Percentiles rank a stretch among this genome's conserved stretches.
Conservation (phyloP, 2,113 vertebrate species). For the Podiceps cristatus region DNA sequence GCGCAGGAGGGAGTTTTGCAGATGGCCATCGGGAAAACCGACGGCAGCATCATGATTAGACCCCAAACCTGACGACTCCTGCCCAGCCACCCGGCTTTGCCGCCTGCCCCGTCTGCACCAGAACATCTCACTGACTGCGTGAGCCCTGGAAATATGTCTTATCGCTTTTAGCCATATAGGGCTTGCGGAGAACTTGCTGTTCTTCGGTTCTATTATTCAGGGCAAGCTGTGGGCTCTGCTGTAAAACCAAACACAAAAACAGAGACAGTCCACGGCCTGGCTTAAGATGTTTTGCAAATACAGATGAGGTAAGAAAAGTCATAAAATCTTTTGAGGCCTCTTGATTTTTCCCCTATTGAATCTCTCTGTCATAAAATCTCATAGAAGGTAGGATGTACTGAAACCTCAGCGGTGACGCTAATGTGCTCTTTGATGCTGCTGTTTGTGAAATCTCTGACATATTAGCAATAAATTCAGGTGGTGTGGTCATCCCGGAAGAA, state of each 20-base stretch:
- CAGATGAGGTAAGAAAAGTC: neutral
- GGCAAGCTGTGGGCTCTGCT: neutral
- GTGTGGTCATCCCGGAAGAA: neutral
- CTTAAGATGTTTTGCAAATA: neutral
- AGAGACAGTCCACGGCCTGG: fast-evolving
- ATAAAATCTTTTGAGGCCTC: neutral
- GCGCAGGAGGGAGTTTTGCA: neutral
- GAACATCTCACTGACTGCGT: fast-evolving
- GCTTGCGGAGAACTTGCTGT: neutral
- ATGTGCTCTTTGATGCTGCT: neutral
- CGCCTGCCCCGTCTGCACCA: neutral
- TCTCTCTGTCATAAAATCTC: neutral
- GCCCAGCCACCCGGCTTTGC: fast-evolving
- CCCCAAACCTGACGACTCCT: neutral
- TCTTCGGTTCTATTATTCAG: neutral
- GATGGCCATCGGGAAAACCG: neutral
- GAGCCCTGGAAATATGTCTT: neutral
- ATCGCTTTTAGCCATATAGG: fast-evolving
- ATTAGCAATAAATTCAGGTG: neutral
- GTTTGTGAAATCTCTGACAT: neutral
- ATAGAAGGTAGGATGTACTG: neutral
- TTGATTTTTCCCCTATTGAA: neutral
- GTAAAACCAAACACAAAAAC: neutral
- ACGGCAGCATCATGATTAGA: neutral
- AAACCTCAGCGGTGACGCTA: neutral